A percentile compares a stretch with the other conserved stretches of the same genome.
phyloP scores from a whole-genome alignment of 2,797 vertebrate genomes.

The Lepus oiostolus region DNA sequence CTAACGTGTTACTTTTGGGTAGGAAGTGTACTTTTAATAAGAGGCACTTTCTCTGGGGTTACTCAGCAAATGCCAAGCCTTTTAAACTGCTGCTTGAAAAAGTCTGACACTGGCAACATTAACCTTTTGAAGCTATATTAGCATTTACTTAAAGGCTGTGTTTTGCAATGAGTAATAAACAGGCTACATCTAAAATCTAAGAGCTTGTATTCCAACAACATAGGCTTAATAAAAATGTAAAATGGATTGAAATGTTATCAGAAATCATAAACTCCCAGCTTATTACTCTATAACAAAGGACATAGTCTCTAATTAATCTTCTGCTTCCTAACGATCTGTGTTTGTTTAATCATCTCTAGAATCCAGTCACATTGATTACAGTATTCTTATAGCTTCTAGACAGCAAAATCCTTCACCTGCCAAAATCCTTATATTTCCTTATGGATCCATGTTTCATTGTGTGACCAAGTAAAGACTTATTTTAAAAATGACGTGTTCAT shows the following conservation, averaged over 20 bases:
- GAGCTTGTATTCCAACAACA: conserved; percentile 65
- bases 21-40: conserved; percentile 68
- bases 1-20: conserved; percentile 17
- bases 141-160: conserved; percentile 77
- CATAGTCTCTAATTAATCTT: conserved; percentile 63
- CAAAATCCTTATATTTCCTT: not conserved
- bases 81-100: conserved; percentile 77
- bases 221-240: conserved; percentile 77
- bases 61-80: conserved; percentile 80
- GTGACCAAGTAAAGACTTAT: conserved; percentile 38
- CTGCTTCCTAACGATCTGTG: conserved; percentile 35
- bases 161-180: conserved; percentile 62
- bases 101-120: conserved; percentile 74
- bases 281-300: conserved; percentile 62
- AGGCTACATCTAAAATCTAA: conserved; percentile 54
- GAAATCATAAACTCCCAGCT: conserved; percentile 58
- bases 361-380: conserved; percentile 52
- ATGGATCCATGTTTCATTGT: conserved; percentile 23
- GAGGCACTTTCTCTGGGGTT: conserved; percentile 67
- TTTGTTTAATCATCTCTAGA: conserved; percentile 38
- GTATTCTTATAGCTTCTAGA: conserved; percentile 13
- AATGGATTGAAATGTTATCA: conserved; percentile 70
- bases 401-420: conserved; percentile 23
- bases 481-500: conserved; percentile 56
- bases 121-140: conserved; percentile 80